phyloP scores from a whole-genome alignment of 53 echinoderm and acorn worm genomes.

The Paracentrotus lividus region DNA sequence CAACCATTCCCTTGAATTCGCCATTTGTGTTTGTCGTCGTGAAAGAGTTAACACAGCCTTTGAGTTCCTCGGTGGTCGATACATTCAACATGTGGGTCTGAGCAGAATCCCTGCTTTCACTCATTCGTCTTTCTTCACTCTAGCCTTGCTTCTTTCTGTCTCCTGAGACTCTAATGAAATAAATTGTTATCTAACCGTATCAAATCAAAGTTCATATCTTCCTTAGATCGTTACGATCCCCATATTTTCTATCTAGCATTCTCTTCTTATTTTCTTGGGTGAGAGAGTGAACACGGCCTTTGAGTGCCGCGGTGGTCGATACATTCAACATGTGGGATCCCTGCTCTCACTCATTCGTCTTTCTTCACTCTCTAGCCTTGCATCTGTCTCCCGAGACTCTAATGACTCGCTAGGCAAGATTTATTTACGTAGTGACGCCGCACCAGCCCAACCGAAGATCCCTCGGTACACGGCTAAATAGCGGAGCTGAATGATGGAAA shows the following conservation, averaged over 20 bases:
- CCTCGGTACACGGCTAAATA: conserved; percentile 65
- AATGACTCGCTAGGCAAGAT: conserved; percentile 66
- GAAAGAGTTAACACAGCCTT: no score
- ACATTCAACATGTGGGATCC: conserved; percentile 66
- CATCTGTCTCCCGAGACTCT: conserved; percentile 57
- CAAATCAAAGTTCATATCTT: no score
- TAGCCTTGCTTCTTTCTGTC: conserved; percentile 32
- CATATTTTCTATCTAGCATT: neutral
- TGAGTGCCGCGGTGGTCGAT: conserved; percentile 52
- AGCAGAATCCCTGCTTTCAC: conserved; percentile 2
- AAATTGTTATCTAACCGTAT: no score
- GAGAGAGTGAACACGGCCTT: conserved; percentile 11
- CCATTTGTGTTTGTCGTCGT: no score
- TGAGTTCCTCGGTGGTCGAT: no score
- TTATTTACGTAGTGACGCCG: conserved; percentile 66
- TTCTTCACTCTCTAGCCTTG: conserved; percentile 38
- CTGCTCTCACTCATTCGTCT: conserved; percentile 41
- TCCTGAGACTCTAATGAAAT: conserved; percentile 61
- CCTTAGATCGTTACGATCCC: neutral
- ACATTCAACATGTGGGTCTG: no score
- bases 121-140: conserved; percentile 56
- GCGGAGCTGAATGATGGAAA: conserved; percentile 46
- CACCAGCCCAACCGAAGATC: conserved; percentile 34
- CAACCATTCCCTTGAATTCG: no score
- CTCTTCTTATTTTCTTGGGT: neutral